These are phyloP conservation scores for Automeris io DNA, from an alignment of 2,888 invertebrate species.

Conservation along the genomic window DNA sequence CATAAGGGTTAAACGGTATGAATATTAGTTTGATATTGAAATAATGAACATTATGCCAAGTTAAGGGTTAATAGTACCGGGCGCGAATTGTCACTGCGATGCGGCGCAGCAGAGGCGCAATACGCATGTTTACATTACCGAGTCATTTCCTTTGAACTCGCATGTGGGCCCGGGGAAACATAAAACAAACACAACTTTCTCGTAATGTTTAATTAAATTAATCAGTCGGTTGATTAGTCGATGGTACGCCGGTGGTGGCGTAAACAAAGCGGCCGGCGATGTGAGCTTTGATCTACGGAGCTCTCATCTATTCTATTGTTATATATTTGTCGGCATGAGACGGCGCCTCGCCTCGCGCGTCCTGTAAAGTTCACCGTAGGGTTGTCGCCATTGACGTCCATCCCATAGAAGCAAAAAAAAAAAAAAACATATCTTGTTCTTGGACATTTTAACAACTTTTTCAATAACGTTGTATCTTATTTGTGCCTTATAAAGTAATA, in stretches of 20 bases:
- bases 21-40: too few species aligned
- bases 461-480: too few species aligned
- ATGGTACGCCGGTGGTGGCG: conserved; percentile 64
- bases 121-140: conserved; percentile 65
- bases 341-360: conserved; percentile 31
- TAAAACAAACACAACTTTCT: conserved; percentile 75
- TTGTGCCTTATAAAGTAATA: too few species aligned
- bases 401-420: too few species aligned
- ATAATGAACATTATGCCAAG: too few species aligned
- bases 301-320: conserved; percentile 53
- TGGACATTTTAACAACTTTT: too few species aligned
- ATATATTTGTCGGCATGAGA: conserved; percentile 39
- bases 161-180: conserved; percentile 75
- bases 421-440: too few species aligned
- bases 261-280: conserved; percentile 63
- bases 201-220: conserved; percentile 78
- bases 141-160: conserved; percentile 71
- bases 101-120: conserved; percentile 27
- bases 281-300: conserved; percentile 63
- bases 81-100: conserved; percentile 18
- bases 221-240: conserved; percentile 76
- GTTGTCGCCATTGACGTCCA: too few species aligned
- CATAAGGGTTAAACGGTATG: too few species aligned
- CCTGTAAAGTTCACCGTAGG: conserved; percentile 21
- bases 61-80: too few species aligned